Base-by-base conservation (phyloP, 2,113 vertebrate genomes). In the Miniopterus natalensis region DNA sequence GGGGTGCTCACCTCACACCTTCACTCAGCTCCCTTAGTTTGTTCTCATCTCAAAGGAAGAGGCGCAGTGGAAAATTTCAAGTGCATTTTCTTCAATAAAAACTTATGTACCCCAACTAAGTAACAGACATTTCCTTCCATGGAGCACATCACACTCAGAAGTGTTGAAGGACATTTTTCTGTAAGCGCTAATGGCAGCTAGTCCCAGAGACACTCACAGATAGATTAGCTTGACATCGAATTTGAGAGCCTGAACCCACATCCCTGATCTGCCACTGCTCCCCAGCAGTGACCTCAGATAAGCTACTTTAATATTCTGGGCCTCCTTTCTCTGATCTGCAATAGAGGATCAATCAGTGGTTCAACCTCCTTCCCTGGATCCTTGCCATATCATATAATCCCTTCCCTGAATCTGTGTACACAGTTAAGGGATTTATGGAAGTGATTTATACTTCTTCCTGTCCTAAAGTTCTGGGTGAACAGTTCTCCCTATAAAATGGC, bases 51-150 rank as follows among this genome's bases (percentile, higher is more conserved):
- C 65, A 85, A 71, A 78, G 42, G 51, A 89, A 14, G 29, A 84
- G 47, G 31, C 51, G 10, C 25, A 81, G 57, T 36, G 79, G 8
- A 49, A 88, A 74, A 74, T 84, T 78, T 66, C 21, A 45, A 91
- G 40, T 20, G 77, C 40, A 63, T 66, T 95, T 92, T 92, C 51
- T 93, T 71, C 7, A 85, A 47, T 59, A 86, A 80, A 84, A 20
- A 81, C 15, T 1, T 42, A 8, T 63, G 20, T 73, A 36, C 17
- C 29, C 7, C 29, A 49, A 21, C 45, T 20, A 77, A 36, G 45
- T 31, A 68, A 92, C 10, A 2, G 53, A 18, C 15, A 47, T 65
- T 63, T 87, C 31, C 36, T 63, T 47, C n/a, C 25, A 53, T 0
- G 31, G 17, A 88, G 25, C n/a, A 70, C 14, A 8, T 53, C 61